Evolutionary conservation across 2,113 vertebrate genomes (phyloP).

Genomic region (Colius striatus): DNA sequence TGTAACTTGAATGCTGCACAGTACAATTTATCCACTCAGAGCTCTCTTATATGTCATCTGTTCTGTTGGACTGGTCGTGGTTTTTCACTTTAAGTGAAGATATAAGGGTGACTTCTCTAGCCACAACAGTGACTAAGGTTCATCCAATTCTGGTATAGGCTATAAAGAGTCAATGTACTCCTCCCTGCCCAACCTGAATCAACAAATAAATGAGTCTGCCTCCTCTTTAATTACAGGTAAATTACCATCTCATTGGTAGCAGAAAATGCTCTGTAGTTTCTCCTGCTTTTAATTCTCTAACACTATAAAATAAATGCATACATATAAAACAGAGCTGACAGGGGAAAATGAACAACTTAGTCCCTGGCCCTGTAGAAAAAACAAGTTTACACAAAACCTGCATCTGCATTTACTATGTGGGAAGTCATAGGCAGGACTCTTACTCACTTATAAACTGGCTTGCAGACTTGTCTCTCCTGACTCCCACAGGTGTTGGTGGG

Average conservation of each 20-base stretch:
- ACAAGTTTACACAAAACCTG: neutral
- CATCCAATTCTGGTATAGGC: neutral
- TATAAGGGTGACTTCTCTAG: neutral
- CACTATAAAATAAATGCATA: neutral
- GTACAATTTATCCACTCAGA: neutral
- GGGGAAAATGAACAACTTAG: neutral
- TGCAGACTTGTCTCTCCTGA: neutral
- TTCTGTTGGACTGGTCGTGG: neutral
- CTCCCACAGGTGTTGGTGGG: neutral
- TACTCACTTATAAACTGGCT: neutral
- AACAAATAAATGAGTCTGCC: conserved; percentile 23
- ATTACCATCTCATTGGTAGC: neutral
- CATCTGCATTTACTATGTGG: neutral
- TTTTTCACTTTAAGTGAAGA: neutral
- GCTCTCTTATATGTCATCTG: neutral
- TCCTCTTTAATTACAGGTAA: conserved; percentile 8
- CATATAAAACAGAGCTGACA: neutral
- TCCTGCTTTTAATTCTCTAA: neutral
- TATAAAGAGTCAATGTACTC: neutral
- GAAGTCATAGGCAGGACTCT: neutral
- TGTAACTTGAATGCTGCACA: neutral
- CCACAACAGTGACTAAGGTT: neutral
- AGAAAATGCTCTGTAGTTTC: neutral
- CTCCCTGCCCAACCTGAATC: conserved; percentile 24
- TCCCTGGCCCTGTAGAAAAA: neutral